Base-by-base conservation (phyloP, 2,888 invertebrate species). In the Lamproptera curius region DNA sequence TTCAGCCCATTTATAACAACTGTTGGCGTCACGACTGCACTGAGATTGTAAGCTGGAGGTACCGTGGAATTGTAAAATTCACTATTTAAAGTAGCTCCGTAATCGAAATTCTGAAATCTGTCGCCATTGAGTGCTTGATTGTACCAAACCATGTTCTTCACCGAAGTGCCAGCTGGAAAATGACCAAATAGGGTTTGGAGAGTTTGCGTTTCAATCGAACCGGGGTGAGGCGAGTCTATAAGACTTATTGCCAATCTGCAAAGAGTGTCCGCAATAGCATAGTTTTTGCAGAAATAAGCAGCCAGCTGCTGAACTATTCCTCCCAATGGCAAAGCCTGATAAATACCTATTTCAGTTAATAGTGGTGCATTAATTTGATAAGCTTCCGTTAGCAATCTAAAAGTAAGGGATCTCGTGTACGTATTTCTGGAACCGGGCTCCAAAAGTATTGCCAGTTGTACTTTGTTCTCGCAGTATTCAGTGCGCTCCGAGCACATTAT, bases 341-440 rank as follows among this genome's bases (percentile, higher is more conserved):
- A 40, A 40, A 40, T 40, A 35, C 46, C 46, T n/a, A 42, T 14
- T 34, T 46, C 26, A 13, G 42, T n/a, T n/a, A n/a, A n/a, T n/a
- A 46, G 35, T 2, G 46, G 26, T 35, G 34, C 39, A 40, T 10
- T 11, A 10, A 26, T 13, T 28, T 23, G 10, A 46, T 39, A 46
- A 9, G 16, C 2, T 13, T 8, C 11, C 13, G 49, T 20, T 33
- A 46, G 8, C 13, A 54, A 11, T 47, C 46, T 55, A n/a, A 70
- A 57, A 10, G 64, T 1, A 5, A 65, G 62, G 38, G 63, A 66
- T 14, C 53, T 75, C 53, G 88, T 70, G 51, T 89, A 77, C n/a
- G 73, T 67, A 48, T 89, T 66, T 57, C 79, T 92, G 0, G 90
- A 90, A 2, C 92, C 84, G 0, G 93, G 91, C 0, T 91, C 91